Evolutionary conservation across 2,888 invertebrate genomes (phyloP).

Genomic region (Monoplex corrugatus): DNA sequence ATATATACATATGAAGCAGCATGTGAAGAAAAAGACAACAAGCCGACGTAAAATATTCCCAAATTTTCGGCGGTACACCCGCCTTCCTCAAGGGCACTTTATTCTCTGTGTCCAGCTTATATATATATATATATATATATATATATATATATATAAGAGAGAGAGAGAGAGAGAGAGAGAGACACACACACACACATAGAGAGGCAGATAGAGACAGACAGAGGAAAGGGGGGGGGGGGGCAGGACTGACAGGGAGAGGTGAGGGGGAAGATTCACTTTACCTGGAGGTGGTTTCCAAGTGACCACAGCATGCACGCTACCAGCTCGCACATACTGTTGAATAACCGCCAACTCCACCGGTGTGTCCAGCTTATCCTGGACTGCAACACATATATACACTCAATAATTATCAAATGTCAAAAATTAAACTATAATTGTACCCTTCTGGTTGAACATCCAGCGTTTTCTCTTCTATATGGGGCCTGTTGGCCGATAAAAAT

Average conservation of each 20-base stretch:
- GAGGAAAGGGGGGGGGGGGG: neutral
- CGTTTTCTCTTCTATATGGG: no score
- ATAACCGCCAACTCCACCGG: slow-evolving; percentile 28
- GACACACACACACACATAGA: neutral
- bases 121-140: neutral
- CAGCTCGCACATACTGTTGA: slow-evolving; percentile 39
- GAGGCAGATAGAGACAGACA: neutral
- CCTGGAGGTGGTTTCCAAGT: slow-evolving; percentile 44
- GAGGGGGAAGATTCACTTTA: neutral
- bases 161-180: neutral
- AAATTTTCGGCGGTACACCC: no score
- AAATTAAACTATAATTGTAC: no score
- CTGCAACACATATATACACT: slow-evolving; percentile 23
- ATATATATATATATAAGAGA: neutral
- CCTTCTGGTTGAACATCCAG: no score
- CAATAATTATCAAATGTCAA: neutral
- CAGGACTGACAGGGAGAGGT: neutral
- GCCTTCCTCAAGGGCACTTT: no score
- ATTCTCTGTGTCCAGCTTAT: neutral
- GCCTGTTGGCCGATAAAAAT: no score
- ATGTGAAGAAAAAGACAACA: no score
- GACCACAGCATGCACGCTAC: slow-evolving; percentile 35
- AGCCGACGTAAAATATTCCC: no score
- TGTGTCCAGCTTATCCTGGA: neutral
- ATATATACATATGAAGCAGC: no score